Evolutionary conservation across 64 coral and sea anemone genomes (phyloP).

Genomic region (Acropora tenuis): DNA sequence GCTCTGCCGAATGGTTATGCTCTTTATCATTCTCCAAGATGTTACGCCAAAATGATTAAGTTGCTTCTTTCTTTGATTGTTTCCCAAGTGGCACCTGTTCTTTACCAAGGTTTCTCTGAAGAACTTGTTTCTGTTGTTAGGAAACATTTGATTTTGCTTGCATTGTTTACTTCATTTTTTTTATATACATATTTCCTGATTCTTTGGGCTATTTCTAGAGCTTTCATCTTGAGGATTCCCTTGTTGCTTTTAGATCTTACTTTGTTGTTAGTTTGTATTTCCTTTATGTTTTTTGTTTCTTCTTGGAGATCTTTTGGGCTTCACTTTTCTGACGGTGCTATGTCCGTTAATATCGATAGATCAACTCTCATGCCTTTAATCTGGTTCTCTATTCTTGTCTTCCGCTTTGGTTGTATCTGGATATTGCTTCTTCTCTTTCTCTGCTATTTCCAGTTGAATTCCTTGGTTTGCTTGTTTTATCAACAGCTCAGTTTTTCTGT

Average conservation of each 20-base stretch:
- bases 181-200: neutral
- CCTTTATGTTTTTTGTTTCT: neutral
- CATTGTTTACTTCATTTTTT: conserved; percentile 4
- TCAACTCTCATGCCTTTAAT: too few species aligned
- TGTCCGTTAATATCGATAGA: neutral
- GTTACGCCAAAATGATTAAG: neutral
- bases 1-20: too few species aligned
- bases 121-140: neutral
- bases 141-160: conserved; percentile 3
- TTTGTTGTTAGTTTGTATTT: conserved; percentile 9
- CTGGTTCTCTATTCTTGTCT: too few species aligned
- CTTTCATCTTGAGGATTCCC: conserved; percentile 1
- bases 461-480: too few species aligned
- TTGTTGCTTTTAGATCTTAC: neutral
- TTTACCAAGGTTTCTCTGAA: conserved; percentile 18
- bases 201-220: neutral
- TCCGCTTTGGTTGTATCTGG: too few species aligned
- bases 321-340: neutral
- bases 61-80: conserved; percentile 6
- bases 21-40: neutral
- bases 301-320: conserved; percentile 5
- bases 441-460: too few species aligned
- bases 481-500: too few species aligned
- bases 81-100: neutral
- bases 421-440: too few species aligned